Conservation (phyloP, 92 coral and sea anemone genomes). For the Isaurus tuberculatus region DNA sequence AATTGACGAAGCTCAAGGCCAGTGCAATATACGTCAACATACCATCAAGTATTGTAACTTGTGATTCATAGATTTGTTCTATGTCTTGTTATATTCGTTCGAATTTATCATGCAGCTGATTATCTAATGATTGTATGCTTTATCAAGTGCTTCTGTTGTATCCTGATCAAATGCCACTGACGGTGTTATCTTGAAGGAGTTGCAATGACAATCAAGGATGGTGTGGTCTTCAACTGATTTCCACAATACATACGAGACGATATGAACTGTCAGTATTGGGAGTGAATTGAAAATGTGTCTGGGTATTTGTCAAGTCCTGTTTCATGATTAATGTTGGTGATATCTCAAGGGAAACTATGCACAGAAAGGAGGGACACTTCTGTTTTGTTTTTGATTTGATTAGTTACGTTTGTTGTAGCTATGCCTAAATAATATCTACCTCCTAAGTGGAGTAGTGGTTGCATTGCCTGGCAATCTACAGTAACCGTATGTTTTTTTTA, state of each 20-base stretch:
- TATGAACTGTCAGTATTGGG: not conserved
- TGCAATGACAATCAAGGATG: conserved; percentile 15
- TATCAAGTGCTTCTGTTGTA: conserved; percentile 12
- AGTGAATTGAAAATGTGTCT: not conserved
- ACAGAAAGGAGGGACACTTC: no score
- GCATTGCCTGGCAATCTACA: not conserved
- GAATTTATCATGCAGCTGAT: not conserved
- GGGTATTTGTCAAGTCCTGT: conserved; percentile 54
- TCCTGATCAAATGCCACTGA: conserved; percentile 16
- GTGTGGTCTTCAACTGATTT: not conserved
- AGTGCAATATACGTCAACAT: conserved; percentile 35
- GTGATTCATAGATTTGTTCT: conserved; percentile 25
- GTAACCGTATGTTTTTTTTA: not conserved
- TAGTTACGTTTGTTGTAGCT: not conserved
- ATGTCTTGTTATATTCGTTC: not conserved
- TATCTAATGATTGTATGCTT: conserved; percentile 29
- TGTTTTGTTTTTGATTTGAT: conserved; percentile 7
- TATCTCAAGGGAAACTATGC: conserved; percentile 27
- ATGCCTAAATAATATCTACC: conserved; percentile 8
- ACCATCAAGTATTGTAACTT: conserved; percentile 2
- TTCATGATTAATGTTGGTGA: conserved; percentile 1
- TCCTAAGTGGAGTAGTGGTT: not conserved
- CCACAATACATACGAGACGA: conserved; percentile 25
- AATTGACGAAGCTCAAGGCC: conserved; percentile 14
- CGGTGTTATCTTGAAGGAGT: conserved; percentile 35